Evolutionary conservation across 64 coral and sea anemone genomes (phyloP).

Genomic region (Montipora foliosa): DNA sequence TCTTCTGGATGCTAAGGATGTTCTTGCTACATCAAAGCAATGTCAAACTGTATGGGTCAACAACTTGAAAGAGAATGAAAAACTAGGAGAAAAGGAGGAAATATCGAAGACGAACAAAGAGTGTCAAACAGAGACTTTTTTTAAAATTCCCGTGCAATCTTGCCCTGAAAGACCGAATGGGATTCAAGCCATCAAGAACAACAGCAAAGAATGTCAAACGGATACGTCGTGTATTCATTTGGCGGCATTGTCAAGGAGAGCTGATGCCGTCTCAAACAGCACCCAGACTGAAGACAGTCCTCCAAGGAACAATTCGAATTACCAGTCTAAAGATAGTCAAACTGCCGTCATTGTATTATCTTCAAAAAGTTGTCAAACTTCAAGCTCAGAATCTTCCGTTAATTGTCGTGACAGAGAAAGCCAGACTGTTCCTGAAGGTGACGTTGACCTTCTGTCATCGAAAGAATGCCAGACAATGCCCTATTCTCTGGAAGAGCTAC

Average conservation of each 20-base stretch:
- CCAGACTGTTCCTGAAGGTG: background rate
- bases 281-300: background rate
- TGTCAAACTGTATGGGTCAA: background rate
- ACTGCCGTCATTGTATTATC: background rate
- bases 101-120: background rate
- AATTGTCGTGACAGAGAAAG: slow-evolving; percentile 1
- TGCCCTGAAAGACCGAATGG: background rate
- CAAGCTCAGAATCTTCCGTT: background rate
- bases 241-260: background rate
- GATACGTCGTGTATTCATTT: background rate
- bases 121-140: background rate
- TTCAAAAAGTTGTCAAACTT: slow-evolving; percentile 36
- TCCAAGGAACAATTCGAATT: background rate
- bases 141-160: background rate
- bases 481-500: background rate
- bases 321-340: slow-evolving; percentile 1
- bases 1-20: background rate
- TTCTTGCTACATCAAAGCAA: background rate
- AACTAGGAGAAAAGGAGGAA: background rate
- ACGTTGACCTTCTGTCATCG: background rate
- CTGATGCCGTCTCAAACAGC: background rate
- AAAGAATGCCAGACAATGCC: slow-evolving; percentile 22
- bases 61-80: background rate
- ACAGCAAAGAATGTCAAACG: slow-evolving; percentile 3
- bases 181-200: background rate